Evolutionary conservation across 2,888 invertebrate species (phyloP), one percentile per base, ranked within the genome.

Genomic region (Tryphoninae sp.): DNA sequence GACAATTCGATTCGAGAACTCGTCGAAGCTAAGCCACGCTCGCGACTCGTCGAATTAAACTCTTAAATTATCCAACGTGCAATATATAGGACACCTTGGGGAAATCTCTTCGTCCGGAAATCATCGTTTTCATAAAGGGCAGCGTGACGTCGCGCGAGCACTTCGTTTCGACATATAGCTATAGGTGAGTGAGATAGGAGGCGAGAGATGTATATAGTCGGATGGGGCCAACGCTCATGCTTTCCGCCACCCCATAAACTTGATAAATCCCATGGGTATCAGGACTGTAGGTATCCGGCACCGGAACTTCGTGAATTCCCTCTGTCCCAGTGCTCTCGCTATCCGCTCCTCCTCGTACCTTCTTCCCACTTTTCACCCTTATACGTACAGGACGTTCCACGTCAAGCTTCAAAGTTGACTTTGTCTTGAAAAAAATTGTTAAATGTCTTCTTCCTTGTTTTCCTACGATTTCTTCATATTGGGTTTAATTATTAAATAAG

Each of bases 201-300:
- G 19, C 69, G 73, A 49, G 62, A 64, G 55, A 53, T 81, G 71
- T 69, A 33, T 45, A 49, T 45, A 61, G 76, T 51, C 51, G 40
- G 26, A 13, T 71, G 64, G 72, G 45, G 55, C 78, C 26, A 19
- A 55, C 55, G 45, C 16, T 16, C 55, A 62, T 62, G 78, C 16
- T 73, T 78, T 81, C 85, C 85, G 82, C 87, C 87, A 86, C 85
- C 84, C 85, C 84, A 85, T 86, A 85, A 87, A 86, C 82, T 84
- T 86, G 88, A 88, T 88, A 88, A 89, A 88, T 88, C 88, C 87
- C 87, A 86, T 84, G 87, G 84, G 83, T 74, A 84, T 84, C 78
- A 73, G 49, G 33, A 49, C 65, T 33, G 33, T 67, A 84, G 80
- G 83, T 78, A 83, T 84, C 85, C 78, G 81, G 76, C 72, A 75